Evolutionary conservation across 2,797 vertebrate genomes (phyloP), one percentile per base, ranked within the genome.

Genomic region (Rhynchonycteris naso): DNA sequence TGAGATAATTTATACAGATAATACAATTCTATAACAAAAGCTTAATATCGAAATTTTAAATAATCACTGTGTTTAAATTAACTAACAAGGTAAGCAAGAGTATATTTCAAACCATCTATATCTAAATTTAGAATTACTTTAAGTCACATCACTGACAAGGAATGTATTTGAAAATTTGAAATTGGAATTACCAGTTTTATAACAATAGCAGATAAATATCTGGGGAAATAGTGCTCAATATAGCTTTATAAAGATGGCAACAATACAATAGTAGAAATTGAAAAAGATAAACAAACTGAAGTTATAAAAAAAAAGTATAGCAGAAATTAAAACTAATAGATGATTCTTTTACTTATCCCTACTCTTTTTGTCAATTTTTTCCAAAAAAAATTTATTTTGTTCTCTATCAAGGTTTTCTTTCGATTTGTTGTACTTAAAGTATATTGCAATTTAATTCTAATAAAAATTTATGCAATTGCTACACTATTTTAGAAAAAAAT

Each of bases 221-320:
- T 85, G n/a, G 89, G 47, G 47, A 95, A 91, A 65, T 18, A 22
- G 2, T 52, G 3, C 84, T 95, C 43, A 72, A 72, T 47, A 4
- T 2, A 95, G 75, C 21, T 9, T 76, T 96, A 59, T 26, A 94
- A 88, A 96, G 54, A 71, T 18, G 94, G 59, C 43, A 56, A 92
- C 93, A 89, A 93, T 85, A 59, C 0, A 7, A 1, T 85, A 50
- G 9, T 83, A 61, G 58, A 11, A 92, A 93, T 74, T 93, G 24
- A 7, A 93, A 96, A 22, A 58, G 22, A 63, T 56, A 93, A 95
- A 88, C 56, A 85, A 95, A 88, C 54, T 63, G 38, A 69, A 92
- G 74, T 66, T 93, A 16, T 52, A 15, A 59, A 87, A 89, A 90
- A 68, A 71, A n/a, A 12, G 10, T 14, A 2, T 38, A 59, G 14